phyloP scores from a whole-genome alignment of 2,113 vertebrate species.

The Emydura subglobosa region DNA sequence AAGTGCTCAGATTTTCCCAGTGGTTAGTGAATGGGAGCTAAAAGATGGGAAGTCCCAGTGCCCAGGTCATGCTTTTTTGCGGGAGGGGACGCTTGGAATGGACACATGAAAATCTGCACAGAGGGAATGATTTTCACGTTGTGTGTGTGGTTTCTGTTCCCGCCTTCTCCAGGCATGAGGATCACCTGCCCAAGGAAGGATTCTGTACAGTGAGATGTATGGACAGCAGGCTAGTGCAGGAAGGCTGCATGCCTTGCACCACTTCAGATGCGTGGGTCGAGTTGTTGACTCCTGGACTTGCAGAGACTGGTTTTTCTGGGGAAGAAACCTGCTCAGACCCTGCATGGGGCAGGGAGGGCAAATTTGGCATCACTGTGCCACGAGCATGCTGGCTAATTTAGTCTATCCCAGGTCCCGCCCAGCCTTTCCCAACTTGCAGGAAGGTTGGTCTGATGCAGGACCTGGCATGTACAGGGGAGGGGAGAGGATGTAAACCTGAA shows the following conservation, averaged over 20 bases:
- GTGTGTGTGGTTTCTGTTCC: too few species aligned
- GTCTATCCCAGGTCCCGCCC: background rate
- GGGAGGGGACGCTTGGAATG: background rate
- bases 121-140: background rate
- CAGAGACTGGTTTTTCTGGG: background rate
- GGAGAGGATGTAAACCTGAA: background rate
- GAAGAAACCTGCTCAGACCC: background rate
- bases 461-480: too few species aligned
- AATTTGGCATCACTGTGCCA: background rate
- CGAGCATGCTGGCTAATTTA: background rate
- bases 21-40: background rate
- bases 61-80: background rate
- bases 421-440: background rate
- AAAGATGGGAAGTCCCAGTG: background rate
- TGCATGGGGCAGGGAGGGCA: background rate
- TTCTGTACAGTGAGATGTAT: too few species aligned
- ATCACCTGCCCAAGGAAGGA: background rate
- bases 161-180: background rate
- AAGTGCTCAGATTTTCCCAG: background rate
- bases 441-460: background rate
- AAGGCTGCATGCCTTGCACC: background rate
- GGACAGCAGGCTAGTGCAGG: background rate
- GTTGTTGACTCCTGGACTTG: background rate
- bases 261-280: background rate
- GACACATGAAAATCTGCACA: background rate